Conservation (phyloP, 1,140 invertebrate genomes). For the Ephestia elutella region DNA sequence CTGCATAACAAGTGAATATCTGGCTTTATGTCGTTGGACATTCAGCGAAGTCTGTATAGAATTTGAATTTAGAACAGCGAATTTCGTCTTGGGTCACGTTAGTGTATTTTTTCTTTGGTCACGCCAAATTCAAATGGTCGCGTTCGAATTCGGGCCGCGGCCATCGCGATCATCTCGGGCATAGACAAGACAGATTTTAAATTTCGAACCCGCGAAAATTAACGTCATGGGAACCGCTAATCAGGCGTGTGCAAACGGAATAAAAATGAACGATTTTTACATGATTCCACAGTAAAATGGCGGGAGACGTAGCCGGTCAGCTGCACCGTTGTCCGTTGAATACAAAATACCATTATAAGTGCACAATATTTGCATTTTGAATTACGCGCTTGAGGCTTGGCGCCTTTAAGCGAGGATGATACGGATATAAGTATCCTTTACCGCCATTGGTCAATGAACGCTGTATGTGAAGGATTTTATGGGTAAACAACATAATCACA, state of each 20-base stretch:
- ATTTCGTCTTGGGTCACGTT: slow-evolving; percentile 3
- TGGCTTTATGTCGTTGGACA: not conserved
- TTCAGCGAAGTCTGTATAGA: not conserved
- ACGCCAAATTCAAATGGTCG: not conserved
- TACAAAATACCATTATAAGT: slow-evolving; percentile 66
- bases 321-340: slow-evolving; percentile 50
- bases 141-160: not conserved
- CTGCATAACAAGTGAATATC: not conserved
- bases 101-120: not conserved
- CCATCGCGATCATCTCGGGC: slow-evolving; percentile 12
- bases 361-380: slow-evolving; percentile 70
- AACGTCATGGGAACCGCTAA: slow-evolving; percentile 67
- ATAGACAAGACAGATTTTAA: slow-evolving; percentile 40
- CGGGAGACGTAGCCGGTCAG: slow-evolving; percentile 50
- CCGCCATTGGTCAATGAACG: slow-evolving; percentile 8
- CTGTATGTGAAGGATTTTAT: not conserved
- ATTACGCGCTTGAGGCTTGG: slow-evolving; percentile 49
- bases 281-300: slow-evolving; percentile 66
- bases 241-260: slow-evolving; percentile 53
- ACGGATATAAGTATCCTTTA: slow-evolving; percentile 7
- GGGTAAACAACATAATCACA: not conserved
- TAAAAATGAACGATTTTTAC: slow-evolving; percentile 67
- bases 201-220: slow-evolving; percentile 56
- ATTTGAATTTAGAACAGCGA: slow-evolving; percentile 10
- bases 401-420: slow-evolving; percentile 2